Conservation (phyloP, 2,113 vertebrate species). For the Diadophis punctatus region DNA sequence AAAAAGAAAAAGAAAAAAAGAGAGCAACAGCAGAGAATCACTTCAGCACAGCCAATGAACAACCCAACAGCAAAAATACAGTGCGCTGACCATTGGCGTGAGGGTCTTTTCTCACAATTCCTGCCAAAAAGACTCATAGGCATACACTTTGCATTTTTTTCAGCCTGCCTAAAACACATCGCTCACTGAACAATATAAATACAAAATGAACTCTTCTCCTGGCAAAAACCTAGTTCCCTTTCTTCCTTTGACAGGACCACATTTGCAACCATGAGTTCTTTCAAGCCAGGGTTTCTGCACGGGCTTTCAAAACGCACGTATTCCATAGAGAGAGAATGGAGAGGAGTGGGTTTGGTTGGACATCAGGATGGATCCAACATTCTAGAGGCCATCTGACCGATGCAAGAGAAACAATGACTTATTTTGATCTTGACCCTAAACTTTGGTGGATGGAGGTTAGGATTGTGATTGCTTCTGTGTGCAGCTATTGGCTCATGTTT, state of each 20-base stretch:
- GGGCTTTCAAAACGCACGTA: neutral
- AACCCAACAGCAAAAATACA: neutral
- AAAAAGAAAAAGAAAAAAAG: too few relatives aligned
- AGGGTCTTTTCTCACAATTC: neutral
- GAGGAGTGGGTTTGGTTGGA: neutral
- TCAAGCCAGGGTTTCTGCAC: neutral
- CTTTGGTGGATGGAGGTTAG: neutral
- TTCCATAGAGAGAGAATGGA: neutral
- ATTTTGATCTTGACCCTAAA: neutral
- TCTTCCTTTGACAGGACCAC: neutral
- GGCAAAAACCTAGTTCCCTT: neutral
- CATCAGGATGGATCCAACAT: neutral
- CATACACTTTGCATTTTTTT: neutral
- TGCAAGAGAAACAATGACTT: neutral
- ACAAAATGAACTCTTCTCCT: neutral
- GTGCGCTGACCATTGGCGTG: neutral
- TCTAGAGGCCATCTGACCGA: neutral
- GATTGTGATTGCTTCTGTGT: neutral
- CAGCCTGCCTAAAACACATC: neutral
- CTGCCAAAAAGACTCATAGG: neutral
- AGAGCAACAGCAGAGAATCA: neutral
- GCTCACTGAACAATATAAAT: neutral
- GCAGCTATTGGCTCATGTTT: neutral
- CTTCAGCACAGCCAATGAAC: neutral
- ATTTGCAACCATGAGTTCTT: neutral